These are phyloP conservation scores for Pseudomyrmex cubaensis DNA, from an alignment of 1,140 invertebrate species.

Conservation along the genomic window DNA sequence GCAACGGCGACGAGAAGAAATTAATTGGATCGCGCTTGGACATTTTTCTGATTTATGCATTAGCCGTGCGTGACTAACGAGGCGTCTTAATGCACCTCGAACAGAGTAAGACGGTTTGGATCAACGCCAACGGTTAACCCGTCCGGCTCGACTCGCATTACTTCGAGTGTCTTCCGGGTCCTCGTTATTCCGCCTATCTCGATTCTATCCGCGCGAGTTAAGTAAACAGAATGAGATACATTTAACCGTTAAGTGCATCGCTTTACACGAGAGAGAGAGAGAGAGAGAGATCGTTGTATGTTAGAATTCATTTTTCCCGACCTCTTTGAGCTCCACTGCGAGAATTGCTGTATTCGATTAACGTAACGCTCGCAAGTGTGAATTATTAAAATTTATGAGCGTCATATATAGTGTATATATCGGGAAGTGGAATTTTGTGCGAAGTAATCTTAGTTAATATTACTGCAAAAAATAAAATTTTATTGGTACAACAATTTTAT, in stretches of 20 bases:
- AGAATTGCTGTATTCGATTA: conserved; percentile 4
- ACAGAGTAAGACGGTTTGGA: conserved; percentile 69
- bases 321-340: too few relatives aligned
- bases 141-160: conserved; percentile 66
- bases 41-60: conserved; percentile 58
- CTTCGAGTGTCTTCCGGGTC: conserved; percentile 62
- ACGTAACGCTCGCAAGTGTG: not conserved
- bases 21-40: conserved; percentile 53
- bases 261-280: conserved; percentile 4
- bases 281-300: not conserved
- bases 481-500: not conserved
- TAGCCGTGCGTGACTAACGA: conserved; percentile 66
- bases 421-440: too few relatives aligned
- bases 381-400: not conserved
- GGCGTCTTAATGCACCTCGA: conserved; percentile 53
- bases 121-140: conserved; percentile 59
- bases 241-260: conserved; percentile 48
- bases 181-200: conserved; percentile 37
- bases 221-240: conserved; percentile 57
- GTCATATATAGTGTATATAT: not conserved
- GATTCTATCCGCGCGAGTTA: conserved; percentile 46
- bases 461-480: not conserved
- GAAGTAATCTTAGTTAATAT: too few relatives aligned
- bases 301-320: conserved; percentile 26
- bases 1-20: not conserved